Conservation (phyloP, 2,797 vertebrate genomes). For the Peromyscus eremicus region DNA sequence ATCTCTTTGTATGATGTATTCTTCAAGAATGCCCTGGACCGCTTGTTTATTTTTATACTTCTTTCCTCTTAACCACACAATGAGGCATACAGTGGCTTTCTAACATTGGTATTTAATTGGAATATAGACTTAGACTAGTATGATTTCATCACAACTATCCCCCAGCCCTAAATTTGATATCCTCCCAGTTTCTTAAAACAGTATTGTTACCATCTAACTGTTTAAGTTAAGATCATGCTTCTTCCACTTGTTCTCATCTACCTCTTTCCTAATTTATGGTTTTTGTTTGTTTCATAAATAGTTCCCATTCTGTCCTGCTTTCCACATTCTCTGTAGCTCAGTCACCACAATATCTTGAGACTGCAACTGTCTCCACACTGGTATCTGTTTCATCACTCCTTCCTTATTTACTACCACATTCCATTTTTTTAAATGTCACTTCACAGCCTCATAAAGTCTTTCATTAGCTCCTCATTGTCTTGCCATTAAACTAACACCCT, state of each 20-base stretch:
- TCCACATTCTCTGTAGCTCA: background rate
- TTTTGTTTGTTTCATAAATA: background rate
- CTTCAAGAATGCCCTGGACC: background rate
- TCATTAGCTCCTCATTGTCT: background rate
- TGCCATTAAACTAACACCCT: background rate
- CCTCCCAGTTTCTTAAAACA: background rate
- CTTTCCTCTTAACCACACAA: background rate
- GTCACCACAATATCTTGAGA: background rate
- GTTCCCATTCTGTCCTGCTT: background rate
- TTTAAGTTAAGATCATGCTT: background rate
- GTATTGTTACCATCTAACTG: background rate
- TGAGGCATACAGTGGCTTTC: background rate
- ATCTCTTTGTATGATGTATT: background rate
- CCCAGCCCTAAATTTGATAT: background rate
- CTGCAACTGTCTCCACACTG: background rate
- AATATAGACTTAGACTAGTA: background rate
- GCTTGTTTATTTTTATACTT: background rate
- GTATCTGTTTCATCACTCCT: background rate
- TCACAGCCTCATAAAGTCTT: background rate
- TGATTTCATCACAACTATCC: background rate
- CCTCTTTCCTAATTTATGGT: background rate
- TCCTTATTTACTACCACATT: background rate
- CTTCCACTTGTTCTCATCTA: background rate
- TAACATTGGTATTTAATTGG: slow-evolving; percentile 32
- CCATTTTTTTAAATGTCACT: background rate